phyloP scores from a whole-genome alignment of 1,140 invertebrate genomes.

The Oryctes rhinoceros region DNA sequence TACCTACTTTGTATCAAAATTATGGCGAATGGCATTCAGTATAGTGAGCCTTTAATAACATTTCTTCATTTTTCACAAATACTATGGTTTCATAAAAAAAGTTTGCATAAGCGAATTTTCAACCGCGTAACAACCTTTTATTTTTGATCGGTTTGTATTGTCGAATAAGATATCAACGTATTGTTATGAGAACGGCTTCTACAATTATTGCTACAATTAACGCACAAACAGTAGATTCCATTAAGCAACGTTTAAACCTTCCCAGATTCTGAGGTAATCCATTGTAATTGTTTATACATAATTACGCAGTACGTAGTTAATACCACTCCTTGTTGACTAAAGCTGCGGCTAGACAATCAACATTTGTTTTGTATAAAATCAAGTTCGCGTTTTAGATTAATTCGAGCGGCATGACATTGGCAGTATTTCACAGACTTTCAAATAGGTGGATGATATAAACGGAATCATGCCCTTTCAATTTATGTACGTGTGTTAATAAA shows the following conservation, averaged over 20 bases:
- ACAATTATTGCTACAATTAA: conserved; percentile 4
- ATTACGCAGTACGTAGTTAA: neutral
- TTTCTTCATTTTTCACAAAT: too few species aligned
- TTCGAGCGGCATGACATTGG: too few species aligned
- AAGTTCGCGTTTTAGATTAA: neutral
- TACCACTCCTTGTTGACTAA: neutral
- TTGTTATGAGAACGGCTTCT: neutral
- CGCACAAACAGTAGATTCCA: conserved; percentile 13
- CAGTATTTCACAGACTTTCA: too few species aligned
- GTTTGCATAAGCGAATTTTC: too few species aligned
- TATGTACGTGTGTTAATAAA: too few species aligned
- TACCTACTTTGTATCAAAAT: too few species aligned
- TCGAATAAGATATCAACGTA: neutral
- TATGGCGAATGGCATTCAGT: too few species aligned
- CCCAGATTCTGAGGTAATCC: neutral
- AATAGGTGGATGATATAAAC: too few species aligned
- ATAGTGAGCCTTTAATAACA: too few species aligned
- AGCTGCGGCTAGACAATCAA: neutral
- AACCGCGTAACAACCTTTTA: too few species aligned
- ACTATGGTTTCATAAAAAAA: too few species aligned
- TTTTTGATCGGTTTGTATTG: neutral
- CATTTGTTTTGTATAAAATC: neutral
- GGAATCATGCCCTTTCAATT: too few species aligned
- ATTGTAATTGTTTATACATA: conserved; percentile 11
- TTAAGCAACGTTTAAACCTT: neutral